A percentile compares a stretch with the other conserved stretches of the same genome.
These are phyloP conservation scores for Engystomops pustulosus DNA, from an alignment of 2,113 vertebrate species.

Conservation along the genomic window DNA sequence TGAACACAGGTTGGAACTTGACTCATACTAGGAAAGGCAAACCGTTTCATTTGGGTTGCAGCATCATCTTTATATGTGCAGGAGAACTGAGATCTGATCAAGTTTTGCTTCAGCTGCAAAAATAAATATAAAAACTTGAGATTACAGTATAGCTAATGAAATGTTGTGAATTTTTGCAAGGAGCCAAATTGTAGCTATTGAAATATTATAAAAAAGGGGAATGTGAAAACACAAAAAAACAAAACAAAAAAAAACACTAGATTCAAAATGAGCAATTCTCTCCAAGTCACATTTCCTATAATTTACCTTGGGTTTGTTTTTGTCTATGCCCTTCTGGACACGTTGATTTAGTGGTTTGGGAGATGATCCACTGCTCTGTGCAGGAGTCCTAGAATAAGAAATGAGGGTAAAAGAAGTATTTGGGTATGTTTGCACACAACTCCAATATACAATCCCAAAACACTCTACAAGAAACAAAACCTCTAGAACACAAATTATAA, in stretches of 20 bases:
- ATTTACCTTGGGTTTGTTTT: slow-evolving; percentile 82
- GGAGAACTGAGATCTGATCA: slow-evolving; percentile 91
- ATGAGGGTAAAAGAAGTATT: too few relatives aligned
- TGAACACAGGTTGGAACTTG: slow-evolving; percentile 68
- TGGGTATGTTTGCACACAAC: too few relatives aligned
- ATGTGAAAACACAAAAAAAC: too few relatives aligned
- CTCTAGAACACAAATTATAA: too few relatives aligned
- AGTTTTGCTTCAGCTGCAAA: slow-evolving; percentile 76
- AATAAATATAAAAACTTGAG: background rate
- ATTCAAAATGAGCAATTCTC: too few relatives aligned
- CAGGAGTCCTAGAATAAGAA: slow-evolving; percentile 79
- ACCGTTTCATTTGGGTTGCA: slow-evolving; percentile 51
- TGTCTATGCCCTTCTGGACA: slow-evolving; percentile 73
- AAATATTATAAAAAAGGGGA: background rate
- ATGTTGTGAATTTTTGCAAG: too few relatives aligned
- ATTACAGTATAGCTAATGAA: background rate
- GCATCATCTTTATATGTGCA: slow-evolving; percentile 86
- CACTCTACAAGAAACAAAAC: background rate
- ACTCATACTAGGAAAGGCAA: slow-evolving; percentile 68
- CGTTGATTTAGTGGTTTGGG: slow-evolving; percentile 82
- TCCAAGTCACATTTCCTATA: background rate
- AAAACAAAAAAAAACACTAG: too few relatives aligned
- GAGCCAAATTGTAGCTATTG: too few relatives aligned
- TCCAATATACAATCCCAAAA: too few relatives aligned
- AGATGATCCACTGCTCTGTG: slow-evolving; percentile 72